These are phyloP conservation scores for Poecile atricapillus DNA, from an alignment of 2,113 vertebrate species.

Conservation along the genomic window DNA sequence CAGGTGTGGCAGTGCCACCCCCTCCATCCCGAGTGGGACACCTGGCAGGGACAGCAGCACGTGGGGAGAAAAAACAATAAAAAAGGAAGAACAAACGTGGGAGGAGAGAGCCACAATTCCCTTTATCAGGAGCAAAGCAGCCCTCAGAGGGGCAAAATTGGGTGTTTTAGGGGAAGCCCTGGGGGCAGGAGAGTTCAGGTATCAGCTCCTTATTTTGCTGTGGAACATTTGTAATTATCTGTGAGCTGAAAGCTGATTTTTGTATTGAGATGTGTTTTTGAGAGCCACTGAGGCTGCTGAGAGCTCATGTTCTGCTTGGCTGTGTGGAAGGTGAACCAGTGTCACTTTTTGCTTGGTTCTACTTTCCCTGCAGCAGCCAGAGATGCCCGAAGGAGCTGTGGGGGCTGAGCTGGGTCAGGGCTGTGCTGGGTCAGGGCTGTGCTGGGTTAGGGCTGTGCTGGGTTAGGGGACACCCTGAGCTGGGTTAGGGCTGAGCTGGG, in stretches of 20 bases:
- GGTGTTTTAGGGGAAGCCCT: rapidly evolving
- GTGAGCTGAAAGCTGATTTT: rapidly evolving
- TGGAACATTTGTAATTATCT: rapidly evolving
- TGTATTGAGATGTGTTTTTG: background rate
- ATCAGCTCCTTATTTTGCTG: rapidly evolving
- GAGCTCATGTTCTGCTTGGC: rapidly evolving
- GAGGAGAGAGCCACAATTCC: background rate
- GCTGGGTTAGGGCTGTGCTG: background rate
- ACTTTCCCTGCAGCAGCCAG: rapidly evolving
- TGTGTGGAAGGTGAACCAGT: rapidly evolving
- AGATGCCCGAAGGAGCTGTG: rapidly evolving
- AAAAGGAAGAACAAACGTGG: too few relatives aligned
- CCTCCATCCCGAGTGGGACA: rapidly evolving
- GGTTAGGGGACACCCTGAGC: background rate
- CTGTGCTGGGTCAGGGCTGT: too few relatives aligned
- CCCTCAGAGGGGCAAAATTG: rapidly evolving
- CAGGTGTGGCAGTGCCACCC: background rate
- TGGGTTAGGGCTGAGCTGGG: too few relatives aligned
- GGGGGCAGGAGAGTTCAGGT: rapidly evolving
- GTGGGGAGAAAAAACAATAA: too few relatives aligned
- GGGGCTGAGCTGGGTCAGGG: background rate
- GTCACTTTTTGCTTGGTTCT: rapidly evolving
- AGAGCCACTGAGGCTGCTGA: rapidly evolving
- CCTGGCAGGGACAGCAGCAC: background rate
- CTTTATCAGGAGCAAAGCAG: rapidly evolving